Evolutionary conservation across 2,888 invertebrate species (phyloP), one percentile per base, ranked within the genome.

Genomic region (Drosophila anomalata): DNA sequence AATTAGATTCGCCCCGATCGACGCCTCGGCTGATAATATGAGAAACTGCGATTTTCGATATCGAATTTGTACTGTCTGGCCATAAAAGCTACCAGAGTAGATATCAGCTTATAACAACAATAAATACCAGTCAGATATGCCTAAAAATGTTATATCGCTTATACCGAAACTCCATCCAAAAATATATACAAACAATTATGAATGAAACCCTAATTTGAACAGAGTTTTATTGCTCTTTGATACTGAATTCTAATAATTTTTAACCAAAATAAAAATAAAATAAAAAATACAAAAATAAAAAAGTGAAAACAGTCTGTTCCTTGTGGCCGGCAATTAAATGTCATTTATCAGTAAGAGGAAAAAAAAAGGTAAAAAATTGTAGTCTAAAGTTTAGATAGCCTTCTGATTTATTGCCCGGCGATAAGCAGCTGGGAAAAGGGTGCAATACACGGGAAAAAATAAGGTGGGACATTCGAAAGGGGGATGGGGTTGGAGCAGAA

Each of bases 331-430:
- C 87, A 88, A 88, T 84, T 84, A 84, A 84, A 80, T 84, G 81
- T 77, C 82, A 88, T 87, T 88, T 88, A 88, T 85, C 89, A 88
- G 87, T 65, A 66, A 54, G 44, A 54, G 56, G 39, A 63, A 58
- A 22, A 44, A 48, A 44, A 60, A 44, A 54, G 48, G 74, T 46
- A 47, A 42, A 51, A 48, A 57, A 70, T 59, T 52, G 66, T 56
- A 79, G 81, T 90, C 77, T 82, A 82, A 85, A 85, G 85, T 89
- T 88, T 88, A 88, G 90, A 90, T 90, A 90, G 88, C 86, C 87
- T 83, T 82, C 83, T 89, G 90, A 90, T 90, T 90, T 90, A 90
- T 88, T 54, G 75, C 75, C 47, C 36, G 26, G 62, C 75, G 90
- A 90, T 90, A 90, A 89, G 79, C 62, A 65, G 66, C 29, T 57